Evolutionary conservation across 2,113 vertebrate species (phyloP), one percentile per base, ranked within the genome.

Genomic region (Vulpes ferrilata): DNA sequence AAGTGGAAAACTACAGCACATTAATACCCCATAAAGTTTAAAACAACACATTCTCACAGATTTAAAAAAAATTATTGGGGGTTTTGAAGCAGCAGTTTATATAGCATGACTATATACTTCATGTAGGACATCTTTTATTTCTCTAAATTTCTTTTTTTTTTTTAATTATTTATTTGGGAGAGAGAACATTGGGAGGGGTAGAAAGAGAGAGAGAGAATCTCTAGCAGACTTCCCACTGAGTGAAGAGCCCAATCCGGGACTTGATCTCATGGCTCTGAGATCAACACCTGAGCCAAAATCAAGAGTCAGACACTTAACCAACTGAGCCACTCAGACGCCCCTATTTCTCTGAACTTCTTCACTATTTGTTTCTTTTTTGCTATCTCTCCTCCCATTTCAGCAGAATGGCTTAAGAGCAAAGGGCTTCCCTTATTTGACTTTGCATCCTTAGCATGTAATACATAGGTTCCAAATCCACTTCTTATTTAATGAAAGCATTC

Each of bases 1-100:
- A 97, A 74, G 64, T 93, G 27, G 59, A 95, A 95, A 97, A 92
- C 35, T 73, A 93, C 4, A 86, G 48, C 78, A 87, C 25, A 48
- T 87, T 95, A 96, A 89, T 92, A 90, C 25, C 0, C 1, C 32
- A 87, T 32, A 30, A 96, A 93, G 2, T 76, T 81, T 22, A 93
- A 84, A 97, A 93, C 19, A 91, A n/a, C 73, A 38, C 64, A 84
- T 64, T 64, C 25, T 78, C n/a, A 67, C 9, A 48, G 30, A 79
- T 57, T 80, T 76, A 7, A 43, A 43, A 43, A 43, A 7, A 7
- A 43, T 43, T n/a, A 69, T 69, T 9, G 1, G 55, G 38, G 43
- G 3, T 65, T 76, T 90, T 79, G 7, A 88, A 93, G 86, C 11
- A 92, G 20, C 1, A 64, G n/a, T 80, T 95, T 9, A 30, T 13